phyloP scores from a whole-genome alignment of 2,113 vertebrate genomes.

The Mohoua ochrocephala region DNA sequence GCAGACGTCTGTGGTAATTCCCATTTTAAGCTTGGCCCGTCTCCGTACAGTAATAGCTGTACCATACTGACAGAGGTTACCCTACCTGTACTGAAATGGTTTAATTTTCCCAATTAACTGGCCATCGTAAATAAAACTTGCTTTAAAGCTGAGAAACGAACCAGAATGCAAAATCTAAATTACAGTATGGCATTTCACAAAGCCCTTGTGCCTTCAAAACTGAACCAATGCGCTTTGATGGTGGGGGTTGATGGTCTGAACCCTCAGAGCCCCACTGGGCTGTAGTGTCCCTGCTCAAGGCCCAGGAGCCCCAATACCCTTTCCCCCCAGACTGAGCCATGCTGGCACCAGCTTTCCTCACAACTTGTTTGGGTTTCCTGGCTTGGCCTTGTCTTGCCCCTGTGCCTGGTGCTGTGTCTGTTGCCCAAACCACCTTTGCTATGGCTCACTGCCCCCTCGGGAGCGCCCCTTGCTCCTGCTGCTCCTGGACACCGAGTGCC shows the following conservation, averaged over 20 bases:
- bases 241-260: fast-evolving
- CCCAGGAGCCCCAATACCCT: neutral
- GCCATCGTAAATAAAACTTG: neutral
- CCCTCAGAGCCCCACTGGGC: neutral
- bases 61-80: neutral
- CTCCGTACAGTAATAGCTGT: neutral
- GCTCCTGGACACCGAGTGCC: fast-evolving
- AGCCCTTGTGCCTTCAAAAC: neutral
- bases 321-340: fast-evolving
- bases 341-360: neutral
- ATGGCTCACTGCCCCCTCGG: fast-evolving
- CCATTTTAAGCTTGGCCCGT: fast-evolving
- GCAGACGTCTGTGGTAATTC: neutral
- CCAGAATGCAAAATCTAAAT: neutral
- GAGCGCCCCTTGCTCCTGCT: neutral
- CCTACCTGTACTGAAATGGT: neutral
- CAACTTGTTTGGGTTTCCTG: neutral
- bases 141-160: neutral
- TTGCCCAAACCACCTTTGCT: neutral
- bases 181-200: neutral
- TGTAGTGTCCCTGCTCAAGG: neutral
- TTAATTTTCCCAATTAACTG: neutral
- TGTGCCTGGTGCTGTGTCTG: neutral
- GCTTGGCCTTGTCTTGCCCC: neutral
- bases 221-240: neutral